Percentiles rank a stretch among this genome's conserved stretches.
Evolutionary conservation across 2,113 vertebrate genomes (phyloP).

Genomic region (Actinemys pallida): DNA sequence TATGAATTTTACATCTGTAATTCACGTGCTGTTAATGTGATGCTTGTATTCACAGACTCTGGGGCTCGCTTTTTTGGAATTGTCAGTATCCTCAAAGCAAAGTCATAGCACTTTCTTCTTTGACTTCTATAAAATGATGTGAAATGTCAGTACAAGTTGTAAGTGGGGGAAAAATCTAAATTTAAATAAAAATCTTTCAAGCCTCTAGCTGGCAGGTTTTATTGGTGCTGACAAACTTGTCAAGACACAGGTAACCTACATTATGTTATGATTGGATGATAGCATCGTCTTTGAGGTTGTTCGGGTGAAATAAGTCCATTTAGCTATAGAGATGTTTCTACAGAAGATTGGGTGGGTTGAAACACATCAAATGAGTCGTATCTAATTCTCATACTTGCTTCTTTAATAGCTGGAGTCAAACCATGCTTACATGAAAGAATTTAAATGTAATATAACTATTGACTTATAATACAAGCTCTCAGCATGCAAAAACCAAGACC

Average conservation of each 20-base stretch:
- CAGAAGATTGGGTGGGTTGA: neutral
- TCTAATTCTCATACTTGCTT: constrained; percentile 18
- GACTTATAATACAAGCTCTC: neutral
- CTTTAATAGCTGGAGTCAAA: neutral
- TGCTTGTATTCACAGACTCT: constrained; percentile 25
- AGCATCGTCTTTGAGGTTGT: neutral
- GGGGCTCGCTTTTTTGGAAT: constrained; percentile 53
- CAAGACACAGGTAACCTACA: neutral
- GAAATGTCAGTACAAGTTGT: constrained; percentile 59
- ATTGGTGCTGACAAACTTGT: constrained; percentile 19
- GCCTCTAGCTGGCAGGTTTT: constrained; percentile 34
- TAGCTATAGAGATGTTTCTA: neutral
- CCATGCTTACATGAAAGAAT: neutral
- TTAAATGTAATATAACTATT: neutral
- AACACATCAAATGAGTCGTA: neutral
- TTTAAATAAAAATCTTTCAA: constrained; percentile 40
- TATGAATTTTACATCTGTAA: constrained; percentile 51
- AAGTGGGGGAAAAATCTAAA: constrained; percentile 46
- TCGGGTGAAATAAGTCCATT: neutral
- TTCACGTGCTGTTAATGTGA: constrained; percentile 37
- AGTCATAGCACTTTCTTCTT: constrained; percentile 63
- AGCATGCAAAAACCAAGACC: neutral
- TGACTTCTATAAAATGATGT: constrained; percentile 61
- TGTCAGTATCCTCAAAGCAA: constrained; percentile 67
- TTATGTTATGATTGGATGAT: neutral